Evolutionary conservation across 1,140 invertebrate species (phyloP), one percentile per base, ranked within the genome.

Genomic region (Bombus balteatus): DNA sequence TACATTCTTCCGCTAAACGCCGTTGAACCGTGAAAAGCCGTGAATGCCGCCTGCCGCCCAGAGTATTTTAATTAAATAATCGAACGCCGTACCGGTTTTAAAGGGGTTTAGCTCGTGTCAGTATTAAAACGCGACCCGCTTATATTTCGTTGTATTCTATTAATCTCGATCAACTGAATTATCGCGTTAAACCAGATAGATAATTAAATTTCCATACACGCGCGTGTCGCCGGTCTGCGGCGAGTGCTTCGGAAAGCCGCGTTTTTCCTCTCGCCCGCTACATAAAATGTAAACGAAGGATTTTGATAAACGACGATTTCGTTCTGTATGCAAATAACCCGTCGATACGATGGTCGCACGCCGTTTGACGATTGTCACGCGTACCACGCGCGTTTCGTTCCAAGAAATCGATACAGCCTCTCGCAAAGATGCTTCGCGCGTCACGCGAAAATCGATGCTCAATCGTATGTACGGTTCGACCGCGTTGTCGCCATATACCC

Each of bases 161-260:
- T 89, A 89, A 89, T 89, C 86, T 76, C 88, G 80, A 81, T 83
- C 81, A 71, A 88, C 79, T 59, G 88, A 89, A 89, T 89, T 89
- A 89, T 89, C 85, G 78, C 88, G 85, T 80, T 78, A 82, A 88
- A 87, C 86, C 80, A 90, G 89, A 87, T 90, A 90, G 89, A 90
- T 90, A 90, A 90, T 90, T 90, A 90, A 90, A 90, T 90, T 90
- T 90, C 89, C 86, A 87, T 90, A 90, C 47, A 53, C 74, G 75
- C 6, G 32, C 47, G 34, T 4, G 25, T 13, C 65, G 34, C 4
- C 25, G 25, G 12, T 25, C n/a, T 22, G 22, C 25, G 18, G 10
- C 82, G 22, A 57, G 37, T 59, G 75, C 68, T 22, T 47, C n/a
- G 66, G 12, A 39, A 39, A 34, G 1, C 15, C 37, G 32, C 47